Conservation (phyloP, 2,113 vertebrate species). For the Cynoglossus semilaevis region DNA sequence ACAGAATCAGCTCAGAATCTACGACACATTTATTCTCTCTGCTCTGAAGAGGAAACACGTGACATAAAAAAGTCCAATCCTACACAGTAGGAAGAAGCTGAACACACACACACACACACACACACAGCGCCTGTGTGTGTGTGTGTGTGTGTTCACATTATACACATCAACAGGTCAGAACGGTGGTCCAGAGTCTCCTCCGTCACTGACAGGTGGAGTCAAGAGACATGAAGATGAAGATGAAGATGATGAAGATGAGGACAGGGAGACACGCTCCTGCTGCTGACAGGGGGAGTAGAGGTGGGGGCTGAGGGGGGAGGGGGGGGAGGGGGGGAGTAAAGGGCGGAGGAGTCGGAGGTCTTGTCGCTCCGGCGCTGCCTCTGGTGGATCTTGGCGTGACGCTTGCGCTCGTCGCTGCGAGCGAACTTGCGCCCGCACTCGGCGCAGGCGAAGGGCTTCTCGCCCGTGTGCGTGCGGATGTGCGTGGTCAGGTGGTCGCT, state of each 20-base stretch:
- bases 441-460: slow-evolving; percentile 94
- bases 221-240: too few relatives aligned
- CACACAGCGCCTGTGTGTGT: too few relatives aligned
- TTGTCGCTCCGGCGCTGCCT: slow-evolving; percentile 85
- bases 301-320: slow-evolving; percentile 24
- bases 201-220: too few relatives aligned
- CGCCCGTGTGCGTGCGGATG: slow-evolving; percentile 95
- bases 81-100: slow-evolving; percentile 92
- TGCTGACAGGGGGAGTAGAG: slow-evolving; percentile 43
- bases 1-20: too few relatives aligned
- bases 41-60: slow-evolving; percentile 86
- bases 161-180: slow-evolving; percentile 74
- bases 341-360: slow-evolving; percentile 32
- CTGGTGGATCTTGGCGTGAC: slow-evolving; percentile 95
- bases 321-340: slow-evolving; percentile 18
- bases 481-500: slow-evolving; percentile 98
- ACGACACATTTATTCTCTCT: slow-evolving; percentile 79
- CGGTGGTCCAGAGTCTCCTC: too few relatives aligned
- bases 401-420: slow-evolving; percentile 92
- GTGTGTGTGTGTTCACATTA: slow-evolving; percentile 72
- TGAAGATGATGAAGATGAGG: too few relatives aligned
- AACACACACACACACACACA: slow-evolving; percentile 65
- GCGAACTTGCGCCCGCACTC: slow-evolving; percentile 96
- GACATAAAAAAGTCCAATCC: slow-evolving; percentile 87
- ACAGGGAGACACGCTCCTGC: slow-evolving; percentile 81